Base-by-base conservation (phyloP, 2,113 vertebrate genomes). In the Picathartes gymnocephalus region DNA sequence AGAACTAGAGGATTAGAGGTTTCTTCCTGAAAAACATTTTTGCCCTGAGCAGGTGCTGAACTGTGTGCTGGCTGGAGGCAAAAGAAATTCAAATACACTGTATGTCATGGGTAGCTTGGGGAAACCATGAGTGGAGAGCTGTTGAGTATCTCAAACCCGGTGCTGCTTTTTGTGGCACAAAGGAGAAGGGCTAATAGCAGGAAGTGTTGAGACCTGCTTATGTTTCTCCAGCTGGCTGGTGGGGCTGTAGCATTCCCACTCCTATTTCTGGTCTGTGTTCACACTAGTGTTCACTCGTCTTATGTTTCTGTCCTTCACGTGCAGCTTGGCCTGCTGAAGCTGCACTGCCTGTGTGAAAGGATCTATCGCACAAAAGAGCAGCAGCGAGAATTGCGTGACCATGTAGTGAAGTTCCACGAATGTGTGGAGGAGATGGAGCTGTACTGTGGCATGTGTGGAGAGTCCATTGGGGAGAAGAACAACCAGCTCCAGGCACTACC, bases 381-480 rank as follows among this genome's bases (percentile, higher is more conserved):
- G 97, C 98, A 99, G 94, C 98, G 91, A 3, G 98, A 99, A 96
- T 91, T 99, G 86, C 98, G 99, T 9, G 97, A 99, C 78, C 99
- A 99, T 1, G 99, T 99, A 8, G 99, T 99, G 93, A 99, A 99
- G 96, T 99, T 99, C 98, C 99, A 99, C 15, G 99, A 99, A 95
- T 99, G 99, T 4, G 99, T 99, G 70, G 99, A 99, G 97, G 99
- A 99, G 98, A 98, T 99, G 77, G 99, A 99, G 97, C 98, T 99
- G 30, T 99, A 99, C 98, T 99, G 99, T 19, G 99, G 99, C 95
- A 98, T 99, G 98, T 99, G 99, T 20, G 99, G 99, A 10, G 99
- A 99, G 97, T 99, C 99, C 94, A 99, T 99, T 3, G 99, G 99
- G 37, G 99, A 99, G 97, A 98, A 98, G 96, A 99, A 99, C 97